Percentiles rank a stretch among this genome's conserved stretches.
phyloP scores from a whole-genome alignment of 2,797 vertebrate genomes.

The Silurus aristotelis region DNA sequence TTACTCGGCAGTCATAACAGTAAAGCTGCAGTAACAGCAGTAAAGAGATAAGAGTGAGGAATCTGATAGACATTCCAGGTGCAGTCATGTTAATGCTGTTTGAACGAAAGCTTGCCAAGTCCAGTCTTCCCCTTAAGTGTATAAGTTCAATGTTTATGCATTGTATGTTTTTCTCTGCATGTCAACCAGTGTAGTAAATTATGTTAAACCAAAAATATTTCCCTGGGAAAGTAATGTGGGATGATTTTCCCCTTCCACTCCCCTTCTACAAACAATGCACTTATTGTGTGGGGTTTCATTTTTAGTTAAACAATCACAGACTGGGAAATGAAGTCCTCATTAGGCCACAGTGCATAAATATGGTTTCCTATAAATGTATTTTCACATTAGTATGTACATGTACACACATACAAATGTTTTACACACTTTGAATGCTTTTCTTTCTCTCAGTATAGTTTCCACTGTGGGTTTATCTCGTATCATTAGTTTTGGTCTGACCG shows the following conservation, averaged over 20 bases:
- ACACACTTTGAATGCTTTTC: not conserved
- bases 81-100: not conserved
- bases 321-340: conserved; percentile 11
- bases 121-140: not conserved
- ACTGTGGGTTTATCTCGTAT: conserved; percentile 71
- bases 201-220: not conserved
- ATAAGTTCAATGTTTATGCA: not conserved
- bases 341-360: not conserved
- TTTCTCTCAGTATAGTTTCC: conserved; percentile 67
- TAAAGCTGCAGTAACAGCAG: no score
- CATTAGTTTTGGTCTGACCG: conserved; percentile 49
- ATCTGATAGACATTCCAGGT: conserved; percentile 55
- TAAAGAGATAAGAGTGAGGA: conserved; percentile 56
- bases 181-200: not conserved
- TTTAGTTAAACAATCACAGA: conserved; percentile 64
- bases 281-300: conserved; percentile 50
- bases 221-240: conserved; percentile 43
- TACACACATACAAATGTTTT: no score
- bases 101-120: conserved; percentile 6
- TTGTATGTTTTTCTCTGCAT: not conserved
- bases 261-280: conserved; percentile 67
- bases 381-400: not conserved
- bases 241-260: conserved; percentile 62
- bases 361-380: not conserved
- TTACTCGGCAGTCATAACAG: not conserved